Conservation (phyloP, 2,888 invertebrate genomes). For the Drosophila formosana region DNA sequence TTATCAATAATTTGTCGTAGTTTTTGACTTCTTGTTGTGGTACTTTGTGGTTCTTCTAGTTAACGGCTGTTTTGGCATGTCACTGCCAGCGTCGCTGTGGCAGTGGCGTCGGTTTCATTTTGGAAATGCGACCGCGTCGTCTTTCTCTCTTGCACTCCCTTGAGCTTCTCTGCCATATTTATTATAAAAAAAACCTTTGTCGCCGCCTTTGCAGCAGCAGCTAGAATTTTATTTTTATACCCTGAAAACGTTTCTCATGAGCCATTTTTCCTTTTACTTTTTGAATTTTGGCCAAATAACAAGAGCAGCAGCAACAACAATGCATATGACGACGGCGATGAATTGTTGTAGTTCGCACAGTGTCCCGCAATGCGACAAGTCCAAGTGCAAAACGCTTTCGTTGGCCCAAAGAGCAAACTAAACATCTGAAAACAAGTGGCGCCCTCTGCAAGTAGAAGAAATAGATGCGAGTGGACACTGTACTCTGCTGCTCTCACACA, state of each 20-base stretch:
- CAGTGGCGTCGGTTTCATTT: slow-evolving; percentile 35
- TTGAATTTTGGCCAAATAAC: slow-evolving; percentile 75
- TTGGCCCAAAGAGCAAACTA: not conserved
- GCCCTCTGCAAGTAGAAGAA: not conserved
- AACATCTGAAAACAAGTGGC: not conserved
- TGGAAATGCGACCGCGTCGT: slow-evolving; percentile 31
- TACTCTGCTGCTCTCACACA: slow-evolving; percentile 1
- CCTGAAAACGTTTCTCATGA: slow-evolving; percentile 56
- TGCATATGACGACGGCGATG: slow-evolving; percentile 47
- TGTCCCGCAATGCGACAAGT: slow-evolving; percentile 12
- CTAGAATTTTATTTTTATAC: slow-evolving; percentile 73
- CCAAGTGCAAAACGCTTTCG: slow-evolving; percentile 3
- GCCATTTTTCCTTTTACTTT: slow-evolving; percentile 63
- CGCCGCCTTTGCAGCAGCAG: slow-evolving; percentile 45
- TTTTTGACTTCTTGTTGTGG: slow-evolving; percentile 36
- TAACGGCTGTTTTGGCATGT: slow-evolving; percentile 62
- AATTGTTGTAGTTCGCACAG: slow-evolving; percentile 24
- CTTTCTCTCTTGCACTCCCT: slow-evolving; percentile 11
- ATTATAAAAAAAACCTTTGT: slow-evolving; percentile 27
- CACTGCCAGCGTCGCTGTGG: slow-evolving; percentile 31
- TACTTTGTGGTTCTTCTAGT: slow-evolving; percentile 30
- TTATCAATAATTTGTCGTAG: slow-evolving; percentile 69
- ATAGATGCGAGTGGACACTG: slow-evolving; percentile 8
- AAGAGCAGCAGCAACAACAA: slow-evolving; percentile 52
- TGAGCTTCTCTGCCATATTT: slow-evolving; percentile 12